Conservation (phyloP, 2,113 vertebrate genomes). For the Esox niger region DNA sequence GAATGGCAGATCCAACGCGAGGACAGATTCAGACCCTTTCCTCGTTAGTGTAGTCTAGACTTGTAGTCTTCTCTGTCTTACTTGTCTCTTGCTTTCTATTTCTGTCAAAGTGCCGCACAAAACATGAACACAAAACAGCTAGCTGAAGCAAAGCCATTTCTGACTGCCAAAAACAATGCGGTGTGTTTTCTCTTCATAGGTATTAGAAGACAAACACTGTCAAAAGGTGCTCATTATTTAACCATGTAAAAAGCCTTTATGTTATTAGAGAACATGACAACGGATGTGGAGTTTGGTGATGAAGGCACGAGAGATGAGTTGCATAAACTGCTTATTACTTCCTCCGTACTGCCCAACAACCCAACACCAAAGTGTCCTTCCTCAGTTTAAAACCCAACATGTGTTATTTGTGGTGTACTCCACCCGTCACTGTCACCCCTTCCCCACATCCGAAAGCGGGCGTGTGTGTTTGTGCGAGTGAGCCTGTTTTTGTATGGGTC, state of each 20-base stretch:
- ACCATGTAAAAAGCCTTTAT: constrained; percentile 14
- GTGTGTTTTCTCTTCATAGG: constrained; percentile 40
- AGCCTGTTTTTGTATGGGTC: constrained; percentile 43
- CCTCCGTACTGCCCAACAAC: constrained; percentile 28
- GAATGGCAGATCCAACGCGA: constrained; percentile 2
- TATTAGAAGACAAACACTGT: constrained; percentile 43
- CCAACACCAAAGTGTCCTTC: constrained; percentile 19
- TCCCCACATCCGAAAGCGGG: neutral
- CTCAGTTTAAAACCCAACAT: constrained; percentile 2
- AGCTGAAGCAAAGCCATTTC: constrained; percentile 40
- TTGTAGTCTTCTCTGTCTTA: constrained; percentile 8
- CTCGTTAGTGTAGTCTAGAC: constrained; percentile 24
- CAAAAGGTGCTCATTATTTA: constrained; percentile 67
- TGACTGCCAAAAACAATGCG: constrained; percentile 42
- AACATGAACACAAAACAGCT: constrained; percentile 24
- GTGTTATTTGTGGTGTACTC: constrained; percentile 22
- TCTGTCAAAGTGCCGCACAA: constrained; percentile 18
- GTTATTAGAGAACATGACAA: constrained; percentile 4
- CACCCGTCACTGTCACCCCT: neutral
- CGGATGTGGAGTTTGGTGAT: constrained; percentile 26
- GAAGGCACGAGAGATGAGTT: neutral
- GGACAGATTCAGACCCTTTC: constrained; percentile 24
- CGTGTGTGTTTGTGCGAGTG: constrained; percentile 13
- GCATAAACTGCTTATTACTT: constrained; percentile 22
- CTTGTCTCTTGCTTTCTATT: constrained; percentile 11